phyloP scores from a whole-genome alignment of 2,888 invertebrate species.

The Tachina lurida region DNA sequence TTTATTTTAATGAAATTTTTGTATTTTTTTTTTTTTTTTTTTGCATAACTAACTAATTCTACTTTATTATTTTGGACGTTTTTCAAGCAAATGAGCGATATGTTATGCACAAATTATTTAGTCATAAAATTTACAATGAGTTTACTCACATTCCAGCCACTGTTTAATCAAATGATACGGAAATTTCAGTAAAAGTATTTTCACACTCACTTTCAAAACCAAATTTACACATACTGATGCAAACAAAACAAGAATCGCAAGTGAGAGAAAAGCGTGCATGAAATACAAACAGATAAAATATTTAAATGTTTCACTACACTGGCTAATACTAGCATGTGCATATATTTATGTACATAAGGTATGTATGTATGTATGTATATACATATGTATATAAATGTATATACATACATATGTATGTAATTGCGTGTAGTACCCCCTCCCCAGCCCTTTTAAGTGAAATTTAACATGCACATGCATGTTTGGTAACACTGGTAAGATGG shows the following conservation, averaged over 20 bases:
- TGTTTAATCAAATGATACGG: constrained; percentile 26
- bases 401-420: too few species aligned
- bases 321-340: constrained; percentile 9
- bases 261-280: constrained; percentile 26
- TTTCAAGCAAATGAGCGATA: not conserved
- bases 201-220: constrained; percentile 65
- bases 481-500: constrained; percentile 45
- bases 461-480: constrained; percentile 51
- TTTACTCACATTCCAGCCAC: not conserved
- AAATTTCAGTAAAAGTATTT: constrained; percentile 55
- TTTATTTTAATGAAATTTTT: too few species aligned
- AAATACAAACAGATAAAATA: constrained; percentile 46
- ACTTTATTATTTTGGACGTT: too few species aligned
- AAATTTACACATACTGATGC: constrained; percentile 48
- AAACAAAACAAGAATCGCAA: not conserved
- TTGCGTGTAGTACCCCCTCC: too few species aligned
- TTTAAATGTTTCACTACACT: constrained; percentile 15
- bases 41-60: too few species aligned
- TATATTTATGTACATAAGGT: too few species aligned
- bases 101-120: not conserved
- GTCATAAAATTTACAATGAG: too few species aligned
- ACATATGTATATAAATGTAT: too few species aligned
- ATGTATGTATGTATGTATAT: too few species aligned
- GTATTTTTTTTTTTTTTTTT: too few species aligned
- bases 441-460: not conserved